Conservation (phyloP, 2,888 invertebrate species). For the Nebria salina region DNA sequence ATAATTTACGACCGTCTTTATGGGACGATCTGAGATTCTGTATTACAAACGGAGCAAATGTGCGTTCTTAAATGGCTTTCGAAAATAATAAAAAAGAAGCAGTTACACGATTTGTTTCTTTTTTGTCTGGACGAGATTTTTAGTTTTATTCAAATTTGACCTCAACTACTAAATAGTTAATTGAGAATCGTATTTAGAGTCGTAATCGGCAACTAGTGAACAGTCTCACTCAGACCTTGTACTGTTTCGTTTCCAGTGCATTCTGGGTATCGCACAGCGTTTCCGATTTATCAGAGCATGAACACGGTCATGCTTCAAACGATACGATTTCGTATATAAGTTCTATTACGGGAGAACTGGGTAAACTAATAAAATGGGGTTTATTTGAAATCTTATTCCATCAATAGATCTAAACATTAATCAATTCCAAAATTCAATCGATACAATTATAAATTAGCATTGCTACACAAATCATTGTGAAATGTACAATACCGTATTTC, state of each 20-base stretch:
- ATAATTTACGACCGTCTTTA: slow-evolving; percentile 16
- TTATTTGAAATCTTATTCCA: too few relatives aligned
- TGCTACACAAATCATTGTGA: not conserved
- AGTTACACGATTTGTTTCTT: not conserved
- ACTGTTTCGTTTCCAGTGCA: not conserved
- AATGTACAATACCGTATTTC: not conserved
- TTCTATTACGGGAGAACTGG: not conserved
- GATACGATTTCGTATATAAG: not conserved
- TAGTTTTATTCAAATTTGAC: too few relatives aligned
- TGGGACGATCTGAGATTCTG: slow-evolving; percentile 6
- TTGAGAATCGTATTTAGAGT: too few relatives aligned
- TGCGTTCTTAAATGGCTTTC: slow-evolving; percentile 13
- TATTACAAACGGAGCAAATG: slow-evolving; percentile 11
- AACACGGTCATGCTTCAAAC: not conserved
- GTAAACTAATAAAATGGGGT: not conserved
- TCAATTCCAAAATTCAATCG: not conserved
- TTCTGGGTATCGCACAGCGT: slow-evolving; percentile 13
- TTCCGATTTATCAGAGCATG: slow-evolving; percentile 15
- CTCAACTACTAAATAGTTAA: too few relatives aligned
- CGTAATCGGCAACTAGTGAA: not conserved
- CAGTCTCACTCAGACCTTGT: slow-evolving; percentile 9
- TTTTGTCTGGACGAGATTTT: too few relatives aligned
- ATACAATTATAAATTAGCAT: not conserved
- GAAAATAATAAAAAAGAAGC: slow-evolving; percentile 9
- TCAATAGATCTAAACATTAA: not conserved